These are phyloP conservation scores for Poicephalus meyeri DNA, from an alignment of 2,113 vertebrate species.

Conservation along the genomic window DNA sequence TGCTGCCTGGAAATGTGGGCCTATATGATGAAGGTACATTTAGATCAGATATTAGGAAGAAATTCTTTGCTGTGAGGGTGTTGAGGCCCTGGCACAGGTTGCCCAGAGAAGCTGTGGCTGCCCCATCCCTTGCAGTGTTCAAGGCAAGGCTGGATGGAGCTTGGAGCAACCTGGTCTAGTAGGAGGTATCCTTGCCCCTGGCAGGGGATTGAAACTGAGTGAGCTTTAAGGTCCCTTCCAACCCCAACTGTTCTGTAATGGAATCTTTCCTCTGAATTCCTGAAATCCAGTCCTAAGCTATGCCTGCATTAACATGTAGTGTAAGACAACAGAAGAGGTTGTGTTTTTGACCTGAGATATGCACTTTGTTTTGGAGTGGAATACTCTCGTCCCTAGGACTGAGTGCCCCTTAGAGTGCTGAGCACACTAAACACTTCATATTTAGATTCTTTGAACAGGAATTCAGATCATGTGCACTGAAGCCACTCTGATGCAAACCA, in stretches of 20 bases:
- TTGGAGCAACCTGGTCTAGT: not conserved
- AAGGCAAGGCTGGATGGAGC: not conserved
- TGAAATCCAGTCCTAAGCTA: not conserved
- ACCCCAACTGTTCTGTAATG: not conserved
- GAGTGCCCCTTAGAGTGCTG: not conserved
- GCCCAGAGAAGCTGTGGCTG: not conserved
- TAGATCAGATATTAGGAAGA: not conserved
- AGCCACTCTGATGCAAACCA: not conserved
- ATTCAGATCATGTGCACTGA: not conserved
- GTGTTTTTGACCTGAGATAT: not conserved
- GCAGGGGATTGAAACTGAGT: not conserved
- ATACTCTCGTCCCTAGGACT: too few relatives aligned
- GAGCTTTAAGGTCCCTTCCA: not conserved
- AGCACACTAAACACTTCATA: not conserved
- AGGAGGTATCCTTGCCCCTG: not conserved
- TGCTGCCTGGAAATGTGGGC: not conserved
- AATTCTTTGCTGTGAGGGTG: not conserved
- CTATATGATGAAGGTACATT: not conserved
- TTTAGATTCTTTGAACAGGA: not conserved
- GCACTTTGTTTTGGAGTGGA: not conserved
- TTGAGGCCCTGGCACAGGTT: not conserved
- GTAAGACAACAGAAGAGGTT: not conserved
- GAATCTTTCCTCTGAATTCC: not conserved
- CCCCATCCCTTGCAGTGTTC: not conserved
- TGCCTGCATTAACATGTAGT: not conserved